Conservation (phyloP, 2,888 invertebrate genomes). For the Cephus rjabovi region DNA sequence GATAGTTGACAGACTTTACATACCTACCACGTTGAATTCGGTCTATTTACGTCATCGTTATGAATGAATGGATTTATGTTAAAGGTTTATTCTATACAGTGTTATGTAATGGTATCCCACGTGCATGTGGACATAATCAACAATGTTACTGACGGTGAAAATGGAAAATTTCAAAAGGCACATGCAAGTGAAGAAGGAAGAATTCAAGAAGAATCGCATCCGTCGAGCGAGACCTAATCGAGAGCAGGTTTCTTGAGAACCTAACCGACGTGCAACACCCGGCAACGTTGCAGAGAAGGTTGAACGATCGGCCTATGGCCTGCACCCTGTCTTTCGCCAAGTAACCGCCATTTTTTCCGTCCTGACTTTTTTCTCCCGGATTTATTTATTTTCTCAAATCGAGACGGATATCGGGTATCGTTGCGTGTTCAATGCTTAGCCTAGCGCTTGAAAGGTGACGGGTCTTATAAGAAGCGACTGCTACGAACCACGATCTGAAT, state of each 20-base stretch:
- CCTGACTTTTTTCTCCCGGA: neutral
- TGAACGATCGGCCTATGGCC: slow-evolving; percentile 17
- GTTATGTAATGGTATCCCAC: neutral
- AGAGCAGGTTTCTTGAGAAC: neutral
- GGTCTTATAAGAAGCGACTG: slow-evolving; percentile 9
- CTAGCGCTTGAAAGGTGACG: slow-evolving; percentile 16
- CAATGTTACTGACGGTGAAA: neutral
- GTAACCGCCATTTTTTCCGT: neutral
- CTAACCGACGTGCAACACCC: slow-evolving; percentile 11
- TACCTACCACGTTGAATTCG: neutral
- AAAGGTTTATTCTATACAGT: neutral
- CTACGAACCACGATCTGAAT: neutral
- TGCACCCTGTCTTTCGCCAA: slow-evolving; percentile 11
- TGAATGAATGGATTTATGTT: neutral
- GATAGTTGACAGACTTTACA: neutral
- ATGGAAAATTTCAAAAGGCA: neutral
- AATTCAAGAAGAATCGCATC: neutral
- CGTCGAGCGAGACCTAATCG: neutral
- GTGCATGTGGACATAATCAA: neutral
- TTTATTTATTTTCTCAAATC: slow-evolving; percentile 20
- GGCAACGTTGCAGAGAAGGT: slow-evolving; percentile 16
- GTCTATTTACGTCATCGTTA: neutral
- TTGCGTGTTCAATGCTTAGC: slow-evolving; percentile 15
- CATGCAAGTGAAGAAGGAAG: neutral
- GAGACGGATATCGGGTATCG: slow-evolving; percentile 20